Evolutionary conservation across 2,113 vertebrate species (phyloP).

Genomic region (Trichomycterus rosablanca): DNA sequence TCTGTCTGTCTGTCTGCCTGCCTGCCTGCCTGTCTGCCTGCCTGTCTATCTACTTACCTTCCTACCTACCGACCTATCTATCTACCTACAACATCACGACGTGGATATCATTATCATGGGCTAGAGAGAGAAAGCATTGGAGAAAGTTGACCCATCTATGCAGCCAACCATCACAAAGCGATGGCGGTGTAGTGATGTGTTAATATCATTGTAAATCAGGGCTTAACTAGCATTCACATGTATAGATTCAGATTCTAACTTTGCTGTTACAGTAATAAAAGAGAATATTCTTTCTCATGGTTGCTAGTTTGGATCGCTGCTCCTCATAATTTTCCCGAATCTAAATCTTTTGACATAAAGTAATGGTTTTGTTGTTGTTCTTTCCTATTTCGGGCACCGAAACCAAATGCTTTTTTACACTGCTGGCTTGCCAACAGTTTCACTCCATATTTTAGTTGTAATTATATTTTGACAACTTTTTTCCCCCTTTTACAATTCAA

Average conservation of each 20-base stretch:
- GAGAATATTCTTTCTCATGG: slow-evolving; percentile 46
- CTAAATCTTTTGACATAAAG: slow-evolving; percentile 61
- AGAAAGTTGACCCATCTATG: no score
- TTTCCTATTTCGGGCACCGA: slow-evolving; percentile 70
- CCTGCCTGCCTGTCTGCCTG: no score
- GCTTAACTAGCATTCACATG: neutral
- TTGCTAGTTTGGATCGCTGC: slow-evolving; percentile 48
- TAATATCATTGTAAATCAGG: no score
- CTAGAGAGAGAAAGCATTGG: no score
- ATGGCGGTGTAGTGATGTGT: no score
- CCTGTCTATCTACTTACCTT: no score
- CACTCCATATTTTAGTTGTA: slow-evolving; percentile 64
- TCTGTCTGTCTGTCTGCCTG: no score
- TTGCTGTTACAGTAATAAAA: slow-evolving; percentile 49
- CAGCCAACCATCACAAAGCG: no score
- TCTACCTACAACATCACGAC: no score
- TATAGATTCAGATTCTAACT: slow-evolving; percentile 9
- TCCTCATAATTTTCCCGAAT: slow-evolving; percentile 57
- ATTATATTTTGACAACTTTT: slow-evolving; percentile 76
- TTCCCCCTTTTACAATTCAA: slow-evolving; percentile 59
- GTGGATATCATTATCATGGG: no score
- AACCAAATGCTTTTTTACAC: slow-evolving; percentile 57
- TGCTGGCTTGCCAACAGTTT: slow-evolving; percentile 52
- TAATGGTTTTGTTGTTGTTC: slow-evolving; percentile 70
- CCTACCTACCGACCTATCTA: no score